Base-by-base conservation (phyloP, 2,113 vertebrate species). In the Notothenia rossii region DNA sequence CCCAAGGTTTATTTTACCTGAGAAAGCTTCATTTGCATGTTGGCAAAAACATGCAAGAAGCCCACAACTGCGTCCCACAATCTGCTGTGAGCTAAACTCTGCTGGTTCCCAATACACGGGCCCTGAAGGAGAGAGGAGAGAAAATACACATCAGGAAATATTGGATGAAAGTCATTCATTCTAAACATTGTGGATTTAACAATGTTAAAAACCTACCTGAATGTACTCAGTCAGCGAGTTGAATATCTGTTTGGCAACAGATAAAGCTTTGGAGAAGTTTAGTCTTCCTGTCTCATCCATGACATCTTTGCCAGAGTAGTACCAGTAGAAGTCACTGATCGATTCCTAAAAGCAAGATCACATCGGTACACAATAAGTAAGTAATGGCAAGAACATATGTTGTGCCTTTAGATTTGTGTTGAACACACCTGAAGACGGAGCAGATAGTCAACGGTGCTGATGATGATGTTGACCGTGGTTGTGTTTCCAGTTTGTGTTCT, bases 251-350 rank as follows among this genome's bases (percentile, higher is more conserved):
- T 98, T 99, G 64, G 97, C 98, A 56, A 99, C 98, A 76, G 93
- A 95, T 84, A 99, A 88, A 77, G 97, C 98, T 95, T 97, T 97
- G 85, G 98, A 98, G 93, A 99, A 99, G 93, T 99, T 99, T 66
- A 95, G 83, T 81, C 97, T 98, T 72, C 98, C 98, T 17, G 97
- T 95, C 77, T 98, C 98, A 91, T 99, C 98, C 71, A 99, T 99
- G 54, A 99, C 62, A 7, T 98, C 97, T 91, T 98, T 99, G 82
- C 98, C 98, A 79, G 98, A 99, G 85, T 99, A 99, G 91, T 99
- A 99, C 98, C 98, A 99, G 90, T 99, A 99, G 92, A 99, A 99
- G 92, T 99, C 98, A 91, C 98, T 99, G 93, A 99, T 99, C 11
- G 98, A 99, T 92, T 99, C 98, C 98, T 99, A 15, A 60, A 65